Base-by-base conservation (phyloP, 1,140 invertebrate genomes). In the Atta texana region DNA sequence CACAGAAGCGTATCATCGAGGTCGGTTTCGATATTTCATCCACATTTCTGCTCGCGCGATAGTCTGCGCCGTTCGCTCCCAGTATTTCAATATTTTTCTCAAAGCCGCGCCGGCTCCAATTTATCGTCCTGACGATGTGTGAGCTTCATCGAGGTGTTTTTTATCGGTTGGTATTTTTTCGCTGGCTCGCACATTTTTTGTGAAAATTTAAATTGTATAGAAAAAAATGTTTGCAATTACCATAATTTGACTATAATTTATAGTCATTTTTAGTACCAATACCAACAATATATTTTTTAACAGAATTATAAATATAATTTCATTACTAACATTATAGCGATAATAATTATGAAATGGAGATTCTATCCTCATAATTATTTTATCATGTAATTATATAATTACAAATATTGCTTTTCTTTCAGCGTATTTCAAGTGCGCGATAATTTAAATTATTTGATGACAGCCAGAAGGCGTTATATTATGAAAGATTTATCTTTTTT, bases 1-100 rank as follows among this genome's bases (percentile, higher is more conserved):
- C 53, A 53, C 44, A 53, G 59, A 77, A 34, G 66, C 51, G 75
- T 34, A 80, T 74, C 74, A 51, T 76, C 31, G 18, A 8, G 49
- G 18, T 75, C 57, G 49, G 49, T 71, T 82, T 88, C 76, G 85
- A 89, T 90, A 89, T 90, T 90, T 90, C 57, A 90, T 14, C 64
- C 51, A 68, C 44, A 72, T 81, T 80, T 71, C 34, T 49, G n/a
- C 57, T 64, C 59, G 68, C 21, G 66, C 75, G 63, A 82, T 75
- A 88, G 85, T 87, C 87, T 61, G 28, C 28, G 61, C 49, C 84
- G 72, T 74, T 89, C n/a, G 72, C 71, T 80, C 21, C 6, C n/a
- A n/a, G 49, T 85, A 74, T 90, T 88, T 86, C 87, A 75, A 91
- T 87, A 85, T 85, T 90, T 80, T 80, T 49, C 64, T 74, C 71